Percentiles rank a stretch among this genome's conserved stretches.
Evolutionary conservation across 2,797 vertebrate genomes (phyloP).

Genomic region (Propithecus deckenii): DNA sequence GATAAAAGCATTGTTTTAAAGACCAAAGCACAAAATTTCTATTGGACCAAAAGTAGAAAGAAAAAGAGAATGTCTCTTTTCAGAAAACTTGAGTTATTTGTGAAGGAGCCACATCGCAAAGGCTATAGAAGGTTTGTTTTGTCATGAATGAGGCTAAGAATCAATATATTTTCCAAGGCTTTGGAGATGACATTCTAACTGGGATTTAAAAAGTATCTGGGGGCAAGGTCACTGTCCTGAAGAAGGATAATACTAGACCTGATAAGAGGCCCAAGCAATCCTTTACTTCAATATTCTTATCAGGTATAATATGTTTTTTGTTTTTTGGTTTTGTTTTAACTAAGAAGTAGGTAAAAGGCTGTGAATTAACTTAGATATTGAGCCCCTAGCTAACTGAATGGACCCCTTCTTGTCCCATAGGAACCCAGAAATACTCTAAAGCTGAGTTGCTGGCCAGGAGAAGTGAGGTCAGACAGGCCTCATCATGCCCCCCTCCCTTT

Average conservation of each 20-base stretch:
- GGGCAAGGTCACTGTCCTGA: not conserved
- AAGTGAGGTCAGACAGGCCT: not conserved
- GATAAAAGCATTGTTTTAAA: constrained; percentile 62
- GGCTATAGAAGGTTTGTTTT: not conserved
- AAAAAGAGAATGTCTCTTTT: not conserved
- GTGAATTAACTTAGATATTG: not conserved
- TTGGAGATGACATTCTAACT: not conserved
- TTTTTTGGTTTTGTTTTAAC: not conserved
- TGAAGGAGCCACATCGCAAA: not conserved
- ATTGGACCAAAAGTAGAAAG: not conserved
- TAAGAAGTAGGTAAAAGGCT: not conserved
- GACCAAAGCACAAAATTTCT: not conserved
- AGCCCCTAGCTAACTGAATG: not conserved
- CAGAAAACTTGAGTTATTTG: not conserved
- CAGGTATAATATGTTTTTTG: not conserved
- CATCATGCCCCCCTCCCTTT: not conserved
- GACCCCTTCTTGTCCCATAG: not conserved
- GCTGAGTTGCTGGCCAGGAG: not conserved
- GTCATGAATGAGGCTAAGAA: not conserved
- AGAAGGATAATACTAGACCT: not conserved
- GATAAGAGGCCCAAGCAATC: not conserved
- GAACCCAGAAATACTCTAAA: not conserved
- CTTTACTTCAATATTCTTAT: constrained; percentile 10
- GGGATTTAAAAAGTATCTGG: not conserved
- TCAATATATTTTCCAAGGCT: not conserved